Conservation (phyloP, 2,888 invertebrate species). For the Sesia bembeciformis region DNA sequence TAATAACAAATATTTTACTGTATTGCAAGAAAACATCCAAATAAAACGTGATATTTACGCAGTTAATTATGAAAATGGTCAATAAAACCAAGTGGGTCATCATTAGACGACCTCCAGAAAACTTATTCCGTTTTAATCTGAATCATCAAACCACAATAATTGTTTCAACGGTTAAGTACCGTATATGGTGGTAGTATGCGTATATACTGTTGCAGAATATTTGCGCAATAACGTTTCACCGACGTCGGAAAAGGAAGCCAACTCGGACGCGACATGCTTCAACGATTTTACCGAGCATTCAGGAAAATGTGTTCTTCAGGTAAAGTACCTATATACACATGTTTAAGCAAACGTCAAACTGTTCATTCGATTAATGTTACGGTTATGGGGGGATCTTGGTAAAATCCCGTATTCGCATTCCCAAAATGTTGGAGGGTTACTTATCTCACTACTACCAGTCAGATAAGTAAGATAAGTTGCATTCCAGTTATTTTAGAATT, state of each 20-base stretch:
- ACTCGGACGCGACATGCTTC: constrained; percentile 12
- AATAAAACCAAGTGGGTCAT: not conserved
- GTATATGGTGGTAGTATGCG: not conserved
- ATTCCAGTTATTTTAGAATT: too few relatives aligned
- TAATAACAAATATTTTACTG: too few relatives aligned
- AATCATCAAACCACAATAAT: not conserved
- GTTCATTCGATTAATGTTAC: too few relatives aligned
- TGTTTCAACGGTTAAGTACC: not conserved
- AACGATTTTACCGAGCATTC: constrained; percentile 29
- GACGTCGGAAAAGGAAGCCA: constrained; percentile 60
- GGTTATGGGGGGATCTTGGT: too few relatives aligned
- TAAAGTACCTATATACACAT: not conserved
- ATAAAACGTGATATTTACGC: too few relatives aligned
- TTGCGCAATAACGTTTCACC: constrained; percentile 65
- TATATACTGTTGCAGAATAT: not conserved
- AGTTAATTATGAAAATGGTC: not conserved
- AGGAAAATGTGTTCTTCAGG: constrained; percentile 19
- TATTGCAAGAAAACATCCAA: too few relatives aligned
- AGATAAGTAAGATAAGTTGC: too few relatives aligned
- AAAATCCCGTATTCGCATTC: too few relatives aligned
- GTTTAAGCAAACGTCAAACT: too few relatives aligned
- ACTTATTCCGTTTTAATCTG: not conserved
- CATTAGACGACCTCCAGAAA: not conserved
- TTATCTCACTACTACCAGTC: too few relatives aligned
- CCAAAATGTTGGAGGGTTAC: too few relatives aligned